Evolutionary conservation across 2,797 vertebrate species (phyloP).

Genomic region (Micromesistius poutassou): DNA sequence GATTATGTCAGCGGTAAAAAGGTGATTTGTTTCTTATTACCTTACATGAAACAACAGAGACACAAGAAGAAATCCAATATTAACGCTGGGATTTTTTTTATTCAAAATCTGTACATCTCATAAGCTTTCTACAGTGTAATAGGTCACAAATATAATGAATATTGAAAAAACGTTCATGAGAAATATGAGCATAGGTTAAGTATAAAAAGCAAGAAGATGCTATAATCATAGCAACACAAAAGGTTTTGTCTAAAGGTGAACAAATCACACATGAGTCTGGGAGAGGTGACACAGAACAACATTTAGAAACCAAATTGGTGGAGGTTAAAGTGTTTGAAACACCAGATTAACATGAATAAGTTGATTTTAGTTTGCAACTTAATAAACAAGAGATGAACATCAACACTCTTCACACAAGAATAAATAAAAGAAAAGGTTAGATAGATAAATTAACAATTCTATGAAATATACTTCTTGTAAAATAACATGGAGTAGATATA

Average conservation of each 20-base stretch:
- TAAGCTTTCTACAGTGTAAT: constrained; percentile 72
- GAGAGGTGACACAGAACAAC: constrained; percentile 25
- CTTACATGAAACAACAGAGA: neutral
- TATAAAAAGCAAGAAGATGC: constrained; percentile 28
- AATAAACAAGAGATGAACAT: constrained; percentile 31
- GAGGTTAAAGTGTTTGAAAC: constrained; percentile 12
- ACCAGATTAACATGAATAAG: constrained; percentile 26
- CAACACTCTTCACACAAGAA: constrained; percentile 43
- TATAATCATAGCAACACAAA: constrained; percentile 40
- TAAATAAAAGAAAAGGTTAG: constrained; percentile 26
- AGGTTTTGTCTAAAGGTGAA: constrained; percentile 32
- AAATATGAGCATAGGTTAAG: constrained; percentile 35
- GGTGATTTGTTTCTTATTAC: neutral
- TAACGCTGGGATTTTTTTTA: constrained; percentile 50
- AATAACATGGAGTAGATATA: constrained; percentile 32
- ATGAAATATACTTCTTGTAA: constrained; percentile 33
- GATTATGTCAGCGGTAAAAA: neutral
- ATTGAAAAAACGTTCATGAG: constrained; percentile 35
- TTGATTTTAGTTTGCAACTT: neutral
- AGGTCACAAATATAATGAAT: constrained; percentile 65
- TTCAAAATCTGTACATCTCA: constrained; percentile 65
- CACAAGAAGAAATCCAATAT: constrained; percentile 16
- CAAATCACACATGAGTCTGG: constrained; percentile 28
- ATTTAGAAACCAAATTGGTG: constrained; percentile 23
- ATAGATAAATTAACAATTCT: constrained; percentile 28